Evolutionary conservation across 1,140 invertebrate genomes (phyloP).

Genomic region (Drosophila willistoni): DNA sequence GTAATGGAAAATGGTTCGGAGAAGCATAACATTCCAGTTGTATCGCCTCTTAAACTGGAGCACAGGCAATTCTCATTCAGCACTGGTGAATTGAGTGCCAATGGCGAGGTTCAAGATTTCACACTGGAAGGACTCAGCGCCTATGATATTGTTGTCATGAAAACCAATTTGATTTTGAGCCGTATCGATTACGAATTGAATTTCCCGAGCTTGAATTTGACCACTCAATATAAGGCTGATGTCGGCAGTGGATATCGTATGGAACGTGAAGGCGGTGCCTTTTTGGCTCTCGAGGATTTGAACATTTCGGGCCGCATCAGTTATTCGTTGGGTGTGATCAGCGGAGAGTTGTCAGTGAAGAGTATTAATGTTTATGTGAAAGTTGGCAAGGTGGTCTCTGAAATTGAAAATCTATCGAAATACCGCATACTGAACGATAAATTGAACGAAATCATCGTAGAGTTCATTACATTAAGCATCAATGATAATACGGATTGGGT

Average conservation of each 20-base stretch:
- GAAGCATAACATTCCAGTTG: constrained; percentile 55
- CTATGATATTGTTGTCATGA: constrained; percentile 54
- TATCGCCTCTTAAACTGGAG: constrained; percentile 50
- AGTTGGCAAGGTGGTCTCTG: constrained; percentile 65
- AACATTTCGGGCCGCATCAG: constrained; percentile 49
- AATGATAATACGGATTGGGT: constrained; percentile 75
- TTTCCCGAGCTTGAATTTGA: constrained; percentile 59
- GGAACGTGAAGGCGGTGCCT: constrained; percentile 59
- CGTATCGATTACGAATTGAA: constrained; percentile 47
- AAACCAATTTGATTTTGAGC: constrained; percentile 30
- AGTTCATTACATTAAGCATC: constrained; percentile 67
- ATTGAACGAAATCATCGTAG: constrained; percentile 73
- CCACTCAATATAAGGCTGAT: constrained; percentile 58
- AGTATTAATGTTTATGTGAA: constrained; percentile 46
- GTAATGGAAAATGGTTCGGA: constrained; percentile 62
- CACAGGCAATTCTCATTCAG: constrained; percentile 47
- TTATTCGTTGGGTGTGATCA: constrained; percentile 52
- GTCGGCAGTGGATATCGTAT: constrained; percentile 47
- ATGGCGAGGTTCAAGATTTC: constrained; percentile 44
- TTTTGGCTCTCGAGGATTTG: constrained; percentile 67
- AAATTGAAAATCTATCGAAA: constrained; percentile 74
- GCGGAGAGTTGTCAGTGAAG: constrained; percentile 48
- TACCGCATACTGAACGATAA: constrained; percentile 70
- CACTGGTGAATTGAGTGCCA: constrained; percentile 43
- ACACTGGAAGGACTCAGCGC: constrained; percentile 60